Conservation (phyloP, 2,797 vertebrate genomes). For the Potorous gilbertii region DNA sequence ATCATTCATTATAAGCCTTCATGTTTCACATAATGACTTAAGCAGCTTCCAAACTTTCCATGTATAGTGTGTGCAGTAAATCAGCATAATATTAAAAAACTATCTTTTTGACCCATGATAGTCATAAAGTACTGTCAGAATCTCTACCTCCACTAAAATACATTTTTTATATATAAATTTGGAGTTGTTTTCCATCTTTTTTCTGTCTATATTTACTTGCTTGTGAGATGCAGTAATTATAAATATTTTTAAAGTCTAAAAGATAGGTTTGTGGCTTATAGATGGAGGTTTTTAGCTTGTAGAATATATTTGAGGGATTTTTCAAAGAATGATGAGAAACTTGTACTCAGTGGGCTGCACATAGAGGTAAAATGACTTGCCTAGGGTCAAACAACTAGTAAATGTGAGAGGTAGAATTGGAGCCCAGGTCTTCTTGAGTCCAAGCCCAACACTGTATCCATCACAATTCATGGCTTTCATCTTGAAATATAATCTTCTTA, state of each 20-base stretch:
- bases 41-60: neutral
- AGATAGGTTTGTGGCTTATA: neutral
- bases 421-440: neutral
- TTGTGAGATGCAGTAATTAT: neutral
- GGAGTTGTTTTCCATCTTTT: neutral
- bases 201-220: neutral
- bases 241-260: slow-evolving; percentile 6
- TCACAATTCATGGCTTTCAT: neutral
- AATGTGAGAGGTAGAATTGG: neutral
- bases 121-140: neutral
- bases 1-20: slow-evolving; percentile 28
- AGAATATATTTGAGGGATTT: neutral
- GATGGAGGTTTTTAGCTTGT: neutral
- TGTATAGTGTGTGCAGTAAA: neutral
- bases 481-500: neutral
- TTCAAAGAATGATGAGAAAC: neutral
- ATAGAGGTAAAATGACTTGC: neutral
- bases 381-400: neutral
- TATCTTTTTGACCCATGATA: neutral
- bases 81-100: neutral
- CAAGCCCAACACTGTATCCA: neutral
- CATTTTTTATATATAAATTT: neutral
- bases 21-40: slow-evolving; percentile 14
- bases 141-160: neutral
- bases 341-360: neutral